Base-by-base conservation (phyloP, 2,888 invertebrate species). In the Orthosia cruda region DNA sequence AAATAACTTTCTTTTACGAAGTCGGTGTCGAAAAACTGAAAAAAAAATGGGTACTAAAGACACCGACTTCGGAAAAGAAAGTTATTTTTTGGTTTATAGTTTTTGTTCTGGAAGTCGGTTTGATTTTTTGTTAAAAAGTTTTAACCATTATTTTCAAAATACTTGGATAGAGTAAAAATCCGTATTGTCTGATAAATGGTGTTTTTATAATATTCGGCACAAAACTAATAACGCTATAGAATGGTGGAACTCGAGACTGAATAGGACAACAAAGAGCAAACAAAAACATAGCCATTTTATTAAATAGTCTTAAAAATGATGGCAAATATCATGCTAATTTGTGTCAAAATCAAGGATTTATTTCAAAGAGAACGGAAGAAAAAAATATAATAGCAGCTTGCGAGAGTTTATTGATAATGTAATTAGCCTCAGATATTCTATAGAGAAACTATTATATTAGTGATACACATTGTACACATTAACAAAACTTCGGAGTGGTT, bases 241-340 rank as follows among this genome's bases (percentile, higher is more conserved):
- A 72, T 74, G 74, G 63, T 74, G 74, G 69, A 55, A 68, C 49
- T 74, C 69, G 57, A 68, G 69, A 63, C 45, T 74, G 15, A 69
- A 74, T 64, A 69, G 69, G 64, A 63, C 63, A 63, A 47, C 69
- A 64, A 63, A 63, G 23, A 74, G 50, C 57, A 69, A 74, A 65
- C 69, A n/a, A 54, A 58, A 70, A 74, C 59, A 70, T 70, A 69
- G 54, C 74, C 58, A 58, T 74, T 32, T 70, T 74, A 65, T 47
- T 74, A 47, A 70, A 65, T 47, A 74, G 32, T 65, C 69, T 68
- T 63, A 52, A 74, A 74, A 74, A 52, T 49, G 58, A 73, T 67
- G 64, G 16, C 18, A 50, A 50, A 50, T 4, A 50, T 50, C 18
- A 18, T 50, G 16, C 3, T 49, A 49, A 50, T 18, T 5, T 18